Evolutionary conservation across 1,140 invertebrate genomes (phyloP), one percentile per base, ranked within the genome.

Genomic region (Xylocopa sonorina): DNA sequence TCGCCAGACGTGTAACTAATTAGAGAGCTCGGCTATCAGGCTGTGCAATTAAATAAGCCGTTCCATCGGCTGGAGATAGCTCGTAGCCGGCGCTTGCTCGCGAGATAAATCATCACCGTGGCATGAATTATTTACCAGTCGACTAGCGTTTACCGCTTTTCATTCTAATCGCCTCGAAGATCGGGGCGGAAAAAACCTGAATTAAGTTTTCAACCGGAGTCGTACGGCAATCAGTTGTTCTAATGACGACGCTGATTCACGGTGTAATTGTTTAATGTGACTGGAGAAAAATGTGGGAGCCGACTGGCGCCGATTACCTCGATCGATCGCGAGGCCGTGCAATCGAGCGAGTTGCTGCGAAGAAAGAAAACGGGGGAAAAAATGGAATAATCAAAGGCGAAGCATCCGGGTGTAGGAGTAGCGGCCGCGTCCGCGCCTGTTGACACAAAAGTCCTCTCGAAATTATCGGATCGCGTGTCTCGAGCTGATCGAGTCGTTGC

Each of bases 81-180:
- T 21, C n/a, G 50, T 24, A 2, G 14, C 55, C 51, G 51, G 21
- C 21, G 10, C 5, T 50, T 48, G 12, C 0, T 14, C 29, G 2
- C 9, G 10, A 32, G 34, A 43, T 55, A 46, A 60, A 77, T 73
- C 38, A 51, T 21, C 10, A 43, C 14, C 24, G 32, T 0, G 12
- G 27, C 18, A 64, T 79, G 68, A 79, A 79, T 79, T 64, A 79
- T 79, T 79, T 63, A 73, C 34, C 10, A 78, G 68, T 34, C 16
- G n/a, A 14, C 34, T 63, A n/a, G 48, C 16, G 14, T 29, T 2
- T 6, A 34, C 21, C 43, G 43, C 24, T n/a, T 29, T 69, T 53
- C 34, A 78, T 72, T 27, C 21, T 34, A 46, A 51, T 60, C 16
- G n/a, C n/a, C n/a, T n/a, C n/a, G n/a, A n/a, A n/a, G n/a, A n/a